Percentiles rank a stretch among this genome's conserved stretches.
phyloP scores from a whole-genome alignment of 2,888 invertebrate genomes.

The Dicycla oo region DNA sequence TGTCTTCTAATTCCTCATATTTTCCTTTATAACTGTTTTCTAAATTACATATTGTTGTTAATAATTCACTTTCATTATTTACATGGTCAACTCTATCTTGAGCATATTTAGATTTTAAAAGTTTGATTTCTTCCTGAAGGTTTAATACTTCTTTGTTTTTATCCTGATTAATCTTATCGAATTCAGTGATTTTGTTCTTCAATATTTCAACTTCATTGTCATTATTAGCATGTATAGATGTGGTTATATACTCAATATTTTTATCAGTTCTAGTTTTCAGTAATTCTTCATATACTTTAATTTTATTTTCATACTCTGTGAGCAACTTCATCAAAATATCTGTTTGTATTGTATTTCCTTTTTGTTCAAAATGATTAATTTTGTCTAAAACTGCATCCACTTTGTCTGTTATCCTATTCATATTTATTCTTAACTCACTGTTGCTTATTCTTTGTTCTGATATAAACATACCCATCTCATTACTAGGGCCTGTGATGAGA shows the following conservation, averaged over 20 bases:
- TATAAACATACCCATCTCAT: conserved; percentile 77
- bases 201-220: conserved; percentile 49
- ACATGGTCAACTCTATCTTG: conserved; percentile 40
- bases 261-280: conserved; percentile 69
- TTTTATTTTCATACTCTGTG: conserved; percentile 85
- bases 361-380: conserved; percentile 70
- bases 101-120: conserved; percentile 62
- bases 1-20: conserved; percentile 60
- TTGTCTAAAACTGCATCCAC: conserved; percentile 78
- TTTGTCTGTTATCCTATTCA: conserved; percentile 82
- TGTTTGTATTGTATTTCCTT: conserved; percentile 70
- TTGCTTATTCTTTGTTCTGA: conserved; percentile 84
- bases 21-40: conserved; percentile 66
- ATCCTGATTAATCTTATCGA: conserved; percentile 67
- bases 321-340: conserved; percentile 81
- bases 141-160: conserved; percentile 70
- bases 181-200: conserved; percentile 65
- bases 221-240: conserved; percentile 28
- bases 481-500: conserved; percentile 59
- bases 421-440: conserved; percentile 84
- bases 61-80: conserved; percentile 59
- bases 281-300: conserved; percentile 81
- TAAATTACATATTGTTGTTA: conserved; percentile 67
- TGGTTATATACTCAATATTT: conserved; percentile 45
- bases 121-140: conserved; percentile 70